These are phyloP conservation scores for Gymnoscelis rufifasciata DNA, from an alignment of 2,888 invertebrate species.

Conservation along the genomic window DNA sequence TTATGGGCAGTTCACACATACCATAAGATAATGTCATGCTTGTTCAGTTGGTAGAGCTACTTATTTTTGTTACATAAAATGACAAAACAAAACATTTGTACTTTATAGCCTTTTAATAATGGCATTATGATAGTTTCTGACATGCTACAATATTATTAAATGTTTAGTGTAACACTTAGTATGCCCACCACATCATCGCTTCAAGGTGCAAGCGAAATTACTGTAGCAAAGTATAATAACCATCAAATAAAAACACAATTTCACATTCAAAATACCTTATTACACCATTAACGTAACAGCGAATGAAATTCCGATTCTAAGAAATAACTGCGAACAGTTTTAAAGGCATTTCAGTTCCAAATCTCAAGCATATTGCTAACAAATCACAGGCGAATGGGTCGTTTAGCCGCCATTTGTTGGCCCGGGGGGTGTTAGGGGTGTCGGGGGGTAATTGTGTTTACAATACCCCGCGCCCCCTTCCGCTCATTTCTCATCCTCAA, in stretches of 20 bases:
- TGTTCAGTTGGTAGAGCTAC: too few species aligned
- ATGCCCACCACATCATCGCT: too few species aligned
- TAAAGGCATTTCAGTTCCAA: conserved; percentile 66
- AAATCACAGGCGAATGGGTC: conserved; percentile 76
- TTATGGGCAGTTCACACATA: too few species aligned
- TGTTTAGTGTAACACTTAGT: too few species aligned
- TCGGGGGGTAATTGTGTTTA: conserved; percentile 70
- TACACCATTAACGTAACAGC: conserved; percentile 30
- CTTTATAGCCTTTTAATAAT: too few species aligned
- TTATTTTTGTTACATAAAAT: too few species aligned
- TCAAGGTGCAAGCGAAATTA: not conserved
- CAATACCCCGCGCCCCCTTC: conserved; percentile 57
- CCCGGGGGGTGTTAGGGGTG: conserved; percentile 42
- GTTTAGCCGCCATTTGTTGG: conserved; percentile 75
- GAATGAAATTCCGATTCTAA: conserved; percentile 36
- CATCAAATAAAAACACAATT: conserved; percentile 5
- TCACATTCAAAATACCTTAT: conserved; percentile 18
- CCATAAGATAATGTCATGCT: too few species aligned
- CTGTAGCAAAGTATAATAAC: conserved; percentile 2
- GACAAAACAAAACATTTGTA: too few species aligned
- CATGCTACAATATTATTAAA: too few species aligned
- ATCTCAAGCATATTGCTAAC: conserved; percentile 77
- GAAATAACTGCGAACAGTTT: conserved; percentile 48
- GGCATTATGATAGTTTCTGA: too few species aligned
- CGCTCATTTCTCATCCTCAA: conserved; percentile 70